Evolutionary conservation across 2,888 invertebrate genomes (phyloP).

Genomic region (Troglohyphantes excavatus): DNA sequence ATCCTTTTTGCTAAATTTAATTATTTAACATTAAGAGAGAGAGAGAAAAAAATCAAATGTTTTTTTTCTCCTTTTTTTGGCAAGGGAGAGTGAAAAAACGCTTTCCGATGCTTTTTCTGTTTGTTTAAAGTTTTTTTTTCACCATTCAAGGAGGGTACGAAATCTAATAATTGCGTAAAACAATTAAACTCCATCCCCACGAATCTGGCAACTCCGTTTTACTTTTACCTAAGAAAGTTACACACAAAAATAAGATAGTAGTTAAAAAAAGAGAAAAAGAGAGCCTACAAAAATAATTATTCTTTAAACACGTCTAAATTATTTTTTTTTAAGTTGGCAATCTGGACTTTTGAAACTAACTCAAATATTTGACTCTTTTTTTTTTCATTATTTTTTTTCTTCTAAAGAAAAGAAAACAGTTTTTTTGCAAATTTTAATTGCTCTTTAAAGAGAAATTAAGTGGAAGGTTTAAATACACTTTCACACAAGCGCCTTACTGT

Average conservation of each 20-base stretch:
- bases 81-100: background rate
- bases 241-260: background rate
- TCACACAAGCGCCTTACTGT: too few species aligned
- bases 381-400: background rate
- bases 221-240: background rate
- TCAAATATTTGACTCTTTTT: background rate
- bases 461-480: too few species aligned
- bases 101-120: background rate
- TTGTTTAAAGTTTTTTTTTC: background rate
- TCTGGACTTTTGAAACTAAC: background rate
- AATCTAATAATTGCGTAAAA: constrained; percentile 22
- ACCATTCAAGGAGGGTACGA: background rate
- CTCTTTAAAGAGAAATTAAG: background rate
- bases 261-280: background rate
- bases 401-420: background rate
- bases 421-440: background rate
- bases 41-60: constrained; percentile 1
- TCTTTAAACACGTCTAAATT: background rate
- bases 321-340: background rate
- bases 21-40: constrained; percentile 12
- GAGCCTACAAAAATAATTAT: background rate
- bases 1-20: constrained; percentile 27
- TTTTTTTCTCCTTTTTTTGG: too few species aligned
- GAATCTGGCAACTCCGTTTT: background rate
- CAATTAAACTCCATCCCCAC: background rate